A percentile compares a stretch with the other conserved stretches of the same genome.
Conservation (phyloP, 2,113 vertebrate genomes). For the human (Homo sapiens) region GRCh38 chr1:67097001-67097500, state of each 20-base stretch:
- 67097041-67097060: background rate
- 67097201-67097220: no score
- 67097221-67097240: background rate
- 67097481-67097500: background rate
- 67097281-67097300: background rate
- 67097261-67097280: background rate
- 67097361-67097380: background rate
- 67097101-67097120: no score
- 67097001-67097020: background rate
- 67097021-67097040: background rate
- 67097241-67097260: background rate
- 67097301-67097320: background rate
- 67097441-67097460: no score
- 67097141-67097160: no score
- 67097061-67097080: background rate
- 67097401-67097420: background rate
- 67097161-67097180: no score
- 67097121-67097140: no score
- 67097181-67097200: no score
- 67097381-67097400: background rate
- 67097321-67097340: background rate
- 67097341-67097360: background rate
- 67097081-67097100: no score
- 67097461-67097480: background rate
- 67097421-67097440: no score